Percentiles rank a stretch among this genome's conserved stretches.
Evolutionary conservation across 2,113 vertebrate species (phyloP).

Genomic region (Helogale parvula): DNA sequence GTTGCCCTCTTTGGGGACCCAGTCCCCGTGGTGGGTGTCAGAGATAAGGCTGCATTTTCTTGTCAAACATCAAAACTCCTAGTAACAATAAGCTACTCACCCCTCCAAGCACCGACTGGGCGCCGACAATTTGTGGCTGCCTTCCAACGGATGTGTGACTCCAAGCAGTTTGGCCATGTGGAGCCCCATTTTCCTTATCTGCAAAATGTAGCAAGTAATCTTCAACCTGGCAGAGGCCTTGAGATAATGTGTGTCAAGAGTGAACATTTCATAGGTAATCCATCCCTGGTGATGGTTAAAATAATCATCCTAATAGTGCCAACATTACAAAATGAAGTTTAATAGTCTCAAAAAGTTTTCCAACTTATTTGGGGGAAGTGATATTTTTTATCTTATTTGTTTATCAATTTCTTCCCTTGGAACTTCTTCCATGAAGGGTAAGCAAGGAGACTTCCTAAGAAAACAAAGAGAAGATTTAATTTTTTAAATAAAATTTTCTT

Average conservation of each 20-base stretch:
- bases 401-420: not conserved
- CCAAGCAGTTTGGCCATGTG: not conserved
- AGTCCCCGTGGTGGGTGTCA: not conserved
- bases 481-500: too few relatives aligned
- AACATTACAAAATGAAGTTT: not conserved
- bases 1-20: not conserved
- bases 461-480: not conserved
- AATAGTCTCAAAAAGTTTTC: not conserved
- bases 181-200: not conserved
- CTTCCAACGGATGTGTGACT: not conserved
- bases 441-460: not conserved
- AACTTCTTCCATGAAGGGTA: not conserved
- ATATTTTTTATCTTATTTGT: not conserved
- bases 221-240: not conserved
- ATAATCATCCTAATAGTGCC: not conserved
- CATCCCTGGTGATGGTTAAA: not conserved
- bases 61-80: not conserved
- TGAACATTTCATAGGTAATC: not conserved
- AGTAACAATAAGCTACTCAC: not conserved
- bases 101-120: not conserved
- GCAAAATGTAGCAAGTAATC: not conserved
- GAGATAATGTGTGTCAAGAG: not conserved
- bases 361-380: not conserved
- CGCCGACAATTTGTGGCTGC: not conserved
- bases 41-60: not conserved